Conservation (phyloP, 2,888 invertebrate genomes). For the Disparrhopalites patrizii region DNA sequence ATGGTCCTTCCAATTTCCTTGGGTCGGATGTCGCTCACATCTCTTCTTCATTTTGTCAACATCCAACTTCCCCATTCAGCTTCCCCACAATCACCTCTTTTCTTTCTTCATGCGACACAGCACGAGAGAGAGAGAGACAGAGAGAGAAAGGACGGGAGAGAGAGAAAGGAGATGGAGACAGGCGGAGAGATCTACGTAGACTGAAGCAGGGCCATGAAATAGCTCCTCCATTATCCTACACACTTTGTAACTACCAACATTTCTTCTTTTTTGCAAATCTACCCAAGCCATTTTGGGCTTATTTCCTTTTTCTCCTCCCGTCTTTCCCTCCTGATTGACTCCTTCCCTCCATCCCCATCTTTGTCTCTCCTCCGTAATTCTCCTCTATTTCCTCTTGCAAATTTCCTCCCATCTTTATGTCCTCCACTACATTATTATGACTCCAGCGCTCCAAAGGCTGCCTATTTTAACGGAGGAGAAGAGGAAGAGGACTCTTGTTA, state of each 20-base stretch:
- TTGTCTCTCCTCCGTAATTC: constrained; percentile 25
- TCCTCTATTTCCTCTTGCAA: constrained; percentile 25
- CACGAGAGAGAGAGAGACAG: not conserved
- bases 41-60: constrained; percentile 23
- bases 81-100: constrained; percentile 5
- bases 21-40: constrained; percentile 24
- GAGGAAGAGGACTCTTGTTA: not conserved
- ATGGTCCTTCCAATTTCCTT: constrained; percentile 22
- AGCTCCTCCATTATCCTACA: not conserved
- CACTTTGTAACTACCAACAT: constrained; percentile 11
- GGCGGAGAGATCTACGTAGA: no score
- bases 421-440: constrained; percentile 5
- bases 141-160: no score
- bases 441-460: no score
- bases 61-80: constrained; percentile 7
- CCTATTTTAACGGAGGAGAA: not conserved
- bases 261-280: constrained; percentile 10
- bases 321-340: not conserved
- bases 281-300: constrained; percentile 26
- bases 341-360: constrained; percentile 1
- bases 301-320: constrained; percentile 28
- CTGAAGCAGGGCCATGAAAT: no score
- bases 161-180: no score
- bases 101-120: not conserved
- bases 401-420: not conserved